phyloP scores from a whole-genome alignment of 2,888 invertebrate species.

The Biston betularia region DNA sequence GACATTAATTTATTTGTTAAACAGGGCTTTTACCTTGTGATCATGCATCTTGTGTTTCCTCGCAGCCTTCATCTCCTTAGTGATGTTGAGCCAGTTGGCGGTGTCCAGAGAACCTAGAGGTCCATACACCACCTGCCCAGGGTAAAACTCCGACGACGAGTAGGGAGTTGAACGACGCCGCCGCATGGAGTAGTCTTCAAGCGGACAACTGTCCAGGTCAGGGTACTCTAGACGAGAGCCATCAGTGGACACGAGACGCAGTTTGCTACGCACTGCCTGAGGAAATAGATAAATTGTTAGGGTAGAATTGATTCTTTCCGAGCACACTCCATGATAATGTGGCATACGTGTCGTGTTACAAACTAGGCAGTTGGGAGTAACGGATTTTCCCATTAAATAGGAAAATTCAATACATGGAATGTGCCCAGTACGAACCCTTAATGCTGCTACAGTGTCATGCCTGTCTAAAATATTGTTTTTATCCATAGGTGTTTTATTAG shows the following conservation, averaged over 20 bases:
- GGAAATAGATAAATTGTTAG: conserved; percentile 1
- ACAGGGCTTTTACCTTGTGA: conserved; percentile 72
- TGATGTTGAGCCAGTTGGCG: conserved; percentile 92
- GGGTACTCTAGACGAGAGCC: conserved; percentile 88
- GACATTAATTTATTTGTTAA: too few relatives aligned
- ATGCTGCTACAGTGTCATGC: too few relatives aligned
- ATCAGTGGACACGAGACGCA: conserved; percentile 88
- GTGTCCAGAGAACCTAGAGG: conserved; percentile 90
- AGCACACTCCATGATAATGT: too few relatives aligned
- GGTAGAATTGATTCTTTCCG: not conserved
- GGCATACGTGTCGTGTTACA: too few relatives aligned
- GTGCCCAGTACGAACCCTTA: too few relatives aligned
- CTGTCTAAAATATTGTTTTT: too few relatives aligned
- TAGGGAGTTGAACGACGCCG: conserved; percentile 84
- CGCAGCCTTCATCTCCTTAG: conserved; percentile 90
- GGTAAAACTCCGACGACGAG: conserved; percentile 80
- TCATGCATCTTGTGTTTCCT: conserved; percentile 86
- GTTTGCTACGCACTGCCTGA: conserved; percentile 88
- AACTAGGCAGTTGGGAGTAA: too few relatives aligned
- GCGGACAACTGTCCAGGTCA: conserved; percentile 89
- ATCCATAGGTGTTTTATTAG: too few relatives aligned
- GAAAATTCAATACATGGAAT: too few relatives aligned
- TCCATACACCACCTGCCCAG: conserved; percentile 88
- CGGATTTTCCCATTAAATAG: too few relatives aligned
- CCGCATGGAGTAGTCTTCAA: conserved; percentile 90